A percentile compares a stretch with the other conserved stretches of the same genome.
These are phyloP conservation scores for Oryzias melastigma DNA, from an alignment of 2,113 vertebrate genomes.

Conservation along the genomic window DNA sequence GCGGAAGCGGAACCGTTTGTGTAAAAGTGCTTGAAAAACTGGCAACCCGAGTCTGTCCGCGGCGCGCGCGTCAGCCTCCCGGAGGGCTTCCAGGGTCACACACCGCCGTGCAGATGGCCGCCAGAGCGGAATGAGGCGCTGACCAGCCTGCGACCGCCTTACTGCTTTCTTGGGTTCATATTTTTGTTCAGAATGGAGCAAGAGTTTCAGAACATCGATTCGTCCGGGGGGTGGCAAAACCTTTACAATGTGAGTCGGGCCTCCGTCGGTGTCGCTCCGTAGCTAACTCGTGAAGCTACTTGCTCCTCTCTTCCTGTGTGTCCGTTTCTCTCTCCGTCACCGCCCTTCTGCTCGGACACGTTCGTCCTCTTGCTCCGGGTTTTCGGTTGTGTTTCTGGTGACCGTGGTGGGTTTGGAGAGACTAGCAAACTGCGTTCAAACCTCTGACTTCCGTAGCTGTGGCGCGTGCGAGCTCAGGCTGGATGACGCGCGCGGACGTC, in stretches of 20 bases:
- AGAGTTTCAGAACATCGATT: slow-evolving; percentile 86
- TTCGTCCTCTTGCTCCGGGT: neutral
- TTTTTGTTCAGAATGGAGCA: slow-evolving; percentile 71
- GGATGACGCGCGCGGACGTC: slow-evolving; percentile 56
- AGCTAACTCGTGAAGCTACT: slow-evolving; percentile 55
- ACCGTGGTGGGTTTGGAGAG: neutral
- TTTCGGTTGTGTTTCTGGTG: neutral
- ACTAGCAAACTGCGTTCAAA: slow-evolving; percentile 10
- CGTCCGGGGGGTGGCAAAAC: slow-evolving; percentile 86
- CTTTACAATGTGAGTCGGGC: slow-evolving; percentile 86
- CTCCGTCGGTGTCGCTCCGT: slow-evolving; percentile 61
- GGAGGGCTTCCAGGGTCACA: slow-evolving; percentile 54
- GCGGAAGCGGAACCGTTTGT: too few relatives aligned
- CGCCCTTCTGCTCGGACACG: neutral
- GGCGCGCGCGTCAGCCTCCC: slow-evolving; percentile 49
- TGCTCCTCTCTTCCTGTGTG: slow-evolving; percentile 11
- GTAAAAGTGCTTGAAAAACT: slow-evolving; percentile 26
- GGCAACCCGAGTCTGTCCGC: slow-evolving; percentile 44
- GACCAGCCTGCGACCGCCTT: slow-evolving; percentile 27
- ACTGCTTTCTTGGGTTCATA: slow-evolving; percentile 25
- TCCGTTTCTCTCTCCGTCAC: neutral
- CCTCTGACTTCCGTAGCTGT: slow-evolving; percentile 68
- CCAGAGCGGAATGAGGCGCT: slow-evolving; percentile 47
- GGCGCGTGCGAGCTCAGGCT: slow-evolving; percentile 55
- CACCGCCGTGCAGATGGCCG: slow-evolving; percentile 57